Evolutionary conservation across 2,797 vertebrate species (phyloP).

Genomic region (Vireo griseus): DNA sequence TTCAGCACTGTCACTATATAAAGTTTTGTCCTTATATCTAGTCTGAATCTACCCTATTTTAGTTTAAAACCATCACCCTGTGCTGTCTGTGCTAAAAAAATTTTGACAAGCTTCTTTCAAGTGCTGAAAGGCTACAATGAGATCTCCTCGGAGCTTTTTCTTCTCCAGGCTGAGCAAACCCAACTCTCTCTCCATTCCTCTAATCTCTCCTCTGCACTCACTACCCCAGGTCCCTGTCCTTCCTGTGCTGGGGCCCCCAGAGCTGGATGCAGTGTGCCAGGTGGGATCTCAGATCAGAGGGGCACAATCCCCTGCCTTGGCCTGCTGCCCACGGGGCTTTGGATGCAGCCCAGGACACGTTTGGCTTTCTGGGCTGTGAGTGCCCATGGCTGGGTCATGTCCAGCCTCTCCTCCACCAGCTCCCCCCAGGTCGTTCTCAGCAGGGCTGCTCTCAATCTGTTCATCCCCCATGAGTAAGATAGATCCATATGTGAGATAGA

Average conservation of each 20-base stretch:
- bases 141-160: background rate
- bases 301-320: background rate
- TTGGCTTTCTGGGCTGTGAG: background rate
- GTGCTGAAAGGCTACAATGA: background rate
- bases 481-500: background rate
- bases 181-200: background rate
- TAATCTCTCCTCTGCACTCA: background rate
- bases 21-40: background rate
- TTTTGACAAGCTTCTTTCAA: background rate
- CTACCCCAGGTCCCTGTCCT: background rate
- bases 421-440: fast-evolving
- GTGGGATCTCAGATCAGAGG: background rate
- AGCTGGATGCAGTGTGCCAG: background rate
- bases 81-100: background rate
- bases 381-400: background rate
- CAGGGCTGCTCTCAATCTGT: fast-evolving
- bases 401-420: background rate
- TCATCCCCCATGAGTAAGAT: no score
- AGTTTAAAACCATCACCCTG: background rate
- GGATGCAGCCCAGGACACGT: background rate
- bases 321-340: background rate
- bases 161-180: background rate
- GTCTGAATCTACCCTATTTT: background rate
- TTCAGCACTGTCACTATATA: background rate
- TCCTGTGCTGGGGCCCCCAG: background rate